Percentiles rank a stretch among this genome's conserved stretches.
Evolutionary conservation across 2,113 vertebrate genomes (phyloP).

Genomic region (Cercopithecus mona): DNA sequence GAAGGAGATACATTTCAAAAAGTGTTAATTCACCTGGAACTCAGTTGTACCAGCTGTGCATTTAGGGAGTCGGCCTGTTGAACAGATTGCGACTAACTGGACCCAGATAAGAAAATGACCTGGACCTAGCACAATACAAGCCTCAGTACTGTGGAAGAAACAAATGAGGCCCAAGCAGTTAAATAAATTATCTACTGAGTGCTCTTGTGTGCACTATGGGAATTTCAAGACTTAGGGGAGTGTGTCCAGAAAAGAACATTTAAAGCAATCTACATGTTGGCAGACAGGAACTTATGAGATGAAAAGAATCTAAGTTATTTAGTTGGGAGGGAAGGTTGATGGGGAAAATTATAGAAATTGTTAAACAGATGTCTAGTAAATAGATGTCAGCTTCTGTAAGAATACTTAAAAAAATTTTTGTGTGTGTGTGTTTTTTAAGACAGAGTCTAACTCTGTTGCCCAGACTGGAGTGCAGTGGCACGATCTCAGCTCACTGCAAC

Average conservation of each 20-base stretch:
- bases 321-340: not conserved
- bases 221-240: not conserved
- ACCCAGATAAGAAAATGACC: not conserved
- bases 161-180: not conserved
- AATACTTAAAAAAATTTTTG: not conserved
- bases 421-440: too few species aligned
- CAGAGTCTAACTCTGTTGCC: too few species aligned
- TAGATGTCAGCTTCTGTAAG: not conserved
- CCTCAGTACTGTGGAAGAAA: not conserved
- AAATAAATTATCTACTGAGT: not conserved
- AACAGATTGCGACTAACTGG: not conserved
- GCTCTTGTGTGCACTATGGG: not conserved
- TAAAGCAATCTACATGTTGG: not conserved
- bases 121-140: not conserved
- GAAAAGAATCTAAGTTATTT: constrained; percentile 27
- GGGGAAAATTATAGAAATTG: not conserved
- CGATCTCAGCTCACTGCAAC: too few species aligned
- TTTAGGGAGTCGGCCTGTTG: not conserved
- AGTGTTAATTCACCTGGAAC: not conserved
- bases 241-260: not conserved
- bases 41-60: not conserved
- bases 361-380: not conserved
- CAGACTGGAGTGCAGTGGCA: too few species aligned
- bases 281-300: not conserved
- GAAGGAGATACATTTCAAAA: not conserved